Base-by-base conservation (phyloP, 1,140 invertebrate species). In the Stegodyphus dumicola region DNA sequence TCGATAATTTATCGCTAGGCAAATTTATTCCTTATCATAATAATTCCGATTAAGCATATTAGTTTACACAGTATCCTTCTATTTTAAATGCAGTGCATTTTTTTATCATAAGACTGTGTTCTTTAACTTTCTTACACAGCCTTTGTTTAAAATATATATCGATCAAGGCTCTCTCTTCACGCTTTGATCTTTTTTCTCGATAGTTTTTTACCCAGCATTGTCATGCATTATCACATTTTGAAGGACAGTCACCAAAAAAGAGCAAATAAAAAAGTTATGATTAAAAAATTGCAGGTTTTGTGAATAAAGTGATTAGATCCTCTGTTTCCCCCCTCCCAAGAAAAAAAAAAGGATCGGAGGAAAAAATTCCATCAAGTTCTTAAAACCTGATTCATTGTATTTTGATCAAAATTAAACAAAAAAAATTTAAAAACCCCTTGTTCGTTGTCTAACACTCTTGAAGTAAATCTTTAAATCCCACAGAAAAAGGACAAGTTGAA, bases 381-480 rank as follows among this genome's bases (percentile, higher is more conserved):
- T 54, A 79, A 84, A 85, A 76, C 67, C 49, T 76, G 73, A 85
- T 85, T 75, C 60, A 85, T 76, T 76, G 81, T 85, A 77, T 77
- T 85, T 76, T 70, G 60, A 85, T 76, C 60, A 67, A 85, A 85
- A 85, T 76, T 85, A 76, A 85, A 77, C 73, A 56, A 77, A 54
- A 33, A 76, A 67, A 56, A 76, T 64, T n/a, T 56, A 49, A 75
- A 75, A 67, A 52, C 48, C 53, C 51, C 81, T 77, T 77, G 64
- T 85, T 75, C 65, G 64, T 85, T 85, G 81, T 77, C 64, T 77
- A 85, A 67, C 71, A 76, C 74, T 85, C 81, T 85, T 85, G n/a
- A 85, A 76, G 81, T 85, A 85, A 85, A 85, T 85, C 81, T 85
- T 77, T 85, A 77, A 85, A 85, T 85, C 81, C 81, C 15, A 53